A percentile compares a stretch with the other conserved stretches of the same genome.
Conservation (phyloP, 2,113 vertebrate species). For the Phalacrocorax aristotelis region DNA sequence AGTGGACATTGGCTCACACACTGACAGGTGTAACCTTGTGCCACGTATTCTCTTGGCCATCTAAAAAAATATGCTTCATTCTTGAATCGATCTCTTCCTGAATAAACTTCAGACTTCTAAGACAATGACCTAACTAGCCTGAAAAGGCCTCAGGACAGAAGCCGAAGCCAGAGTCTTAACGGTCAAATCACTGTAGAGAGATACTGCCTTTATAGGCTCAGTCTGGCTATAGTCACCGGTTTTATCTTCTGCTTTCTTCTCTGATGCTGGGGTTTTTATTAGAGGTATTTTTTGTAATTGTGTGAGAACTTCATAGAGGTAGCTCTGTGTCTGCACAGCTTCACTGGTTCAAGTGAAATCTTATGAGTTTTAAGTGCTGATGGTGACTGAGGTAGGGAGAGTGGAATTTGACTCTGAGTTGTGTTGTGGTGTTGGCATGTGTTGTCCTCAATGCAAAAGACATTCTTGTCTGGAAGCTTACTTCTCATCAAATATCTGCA, state of each 20-base stretch:
- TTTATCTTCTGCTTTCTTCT: neutral
- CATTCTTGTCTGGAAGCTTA: neutral
- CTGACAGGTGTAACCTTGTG: too few species aligned
- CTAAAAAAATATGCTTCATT: too few species aligned
- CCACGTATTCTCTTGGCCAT: too few species aligned
- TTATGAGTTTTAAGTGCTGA: neutral
- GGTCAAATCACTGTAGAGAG: neutral
- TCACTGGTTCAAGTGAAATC: neutral
- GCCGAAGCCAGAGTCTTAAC: neutral
- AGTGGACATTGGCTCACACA: too few species aligned
- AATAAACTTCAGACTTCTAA: neutral
- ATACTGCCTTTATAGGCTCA: neutral
- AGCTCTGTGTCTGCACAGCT: neutral
- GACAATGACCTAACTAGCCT: neutral
- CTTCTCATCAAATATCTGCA: neutral
- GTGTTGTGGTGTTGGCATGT: rapidly evolving
- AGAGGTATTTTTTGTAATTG: neutral
- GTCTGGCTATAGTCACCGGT: neutral
- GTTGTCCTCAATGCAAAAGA: neutral
- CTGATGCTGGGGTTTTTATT: neutral
- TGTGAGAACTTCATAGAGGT: too few species aligned
- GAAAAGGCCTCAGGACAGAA: neutral
- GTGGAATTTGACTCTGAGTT: neutral
- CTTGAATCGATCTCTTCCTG: too few species aligned
- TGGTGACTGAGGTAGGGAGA: neutral